A percentile compares a stretch with the other conserved stretches of the same genome.
phyloP scores from a whole-genome alignment of 2,113 vertebrate species.

The Barbus barbus region DNA sequence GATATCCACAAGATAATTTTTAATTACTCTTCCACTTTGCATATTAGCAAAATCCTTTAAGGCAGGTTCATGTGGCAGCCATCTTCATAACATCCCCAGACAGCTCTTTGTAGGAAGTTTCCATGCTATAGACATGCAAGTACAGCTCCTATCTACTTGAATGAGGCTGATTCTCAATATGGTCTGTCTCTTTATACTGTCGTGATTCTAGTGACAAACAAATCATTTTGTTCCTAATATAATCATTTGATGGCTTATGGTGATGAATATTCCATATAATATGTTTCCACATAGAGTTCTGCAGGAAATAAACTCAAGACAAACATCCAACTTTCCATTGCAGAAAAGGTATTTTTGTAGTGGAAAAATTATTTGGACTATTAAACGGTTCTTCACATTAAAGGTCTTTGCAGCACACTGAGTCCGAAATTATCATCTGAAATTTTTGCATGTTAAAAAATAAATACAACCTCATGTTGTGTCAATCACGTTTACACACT shows the following conservation, averaged over 20 bases:
- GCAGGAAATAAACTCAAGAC: background rate
- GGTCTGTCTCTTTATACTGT: background rate
- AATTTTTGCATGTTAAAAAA: too few relatives aligned
- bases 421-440: too few relatives aligned
- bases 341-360: too few relatives aligned
- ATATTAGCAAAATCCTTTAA: background rate
- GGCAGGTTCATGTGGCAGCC: background rate
- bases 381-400: too few relatives aligned
- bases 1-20: slow-evolving; percentile 40
- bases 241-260: background rate
- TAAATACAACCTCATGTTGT: too few relatives aligned
- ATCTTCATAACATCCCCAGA: background rate
- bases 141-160: background rate
- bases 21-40: slow-evolving; percentile 28
- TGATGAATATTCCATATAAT: background rate
- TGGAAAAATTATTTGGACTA: too few relatives aligned
- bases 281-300: background rate
- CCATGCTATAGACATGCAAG: background rate
- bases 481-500: too few relatives aligned
- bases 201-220: background rate
- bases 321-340: background rate
- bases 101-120: background rate
- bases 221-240: background rate
- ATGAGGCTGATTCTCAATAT: background rate
- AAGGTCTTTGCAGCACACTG: too few relatives aligned